Conservation (phyloP, 2,888 invertebrate genomes). For the Cantharis rustica region DNA sequence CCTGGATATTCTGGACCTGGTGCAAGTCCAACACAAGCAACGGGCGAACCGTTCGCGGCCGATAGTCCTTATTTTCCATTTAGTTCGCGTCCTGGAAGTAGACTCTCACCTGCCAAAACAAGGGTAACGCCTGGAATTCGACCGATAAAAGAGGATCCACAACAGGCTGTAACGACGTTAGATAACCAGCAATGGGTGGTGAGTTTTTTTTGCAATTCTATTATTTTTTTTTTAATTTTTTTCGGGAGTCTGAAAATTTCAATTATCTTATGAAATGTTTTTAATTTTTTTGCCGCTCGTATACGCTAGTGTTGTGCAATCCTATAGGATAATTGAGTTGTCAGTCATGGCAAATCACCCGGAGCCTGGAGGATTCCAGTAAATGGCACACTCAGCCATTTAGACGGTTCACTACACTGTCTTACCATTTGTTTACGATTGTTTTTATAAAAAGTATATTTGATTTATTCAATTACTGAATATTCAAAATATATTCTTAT, state of each 20-base stretch:
- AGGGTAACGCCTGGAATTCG: constrained; percentile 51
- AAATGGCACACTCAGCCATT: constrained; percentile 37
- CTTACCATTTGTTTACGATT: constrained; percentile 34
- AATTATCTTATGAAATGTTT: neutral
- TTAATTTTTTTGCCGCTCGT: constrained; percentile 28
- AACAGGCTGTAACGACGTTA: constrained; percentile 47
- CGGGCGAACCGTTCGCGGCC: constrained; percentile 65
- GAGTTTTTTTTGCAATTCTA: constrained; percentile 36
- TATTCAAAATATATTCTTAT: neutral
- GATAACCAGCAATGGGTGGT: constrained; percentile 56
- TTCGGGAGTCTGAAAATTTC: neutral
- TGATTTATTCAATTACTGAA: neutral
- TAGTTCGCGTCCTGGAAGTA: constrained; percentile 59
- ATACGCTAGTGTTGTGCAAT: constrained; percentile 36
- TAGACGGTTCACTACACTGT: constrained; percentile 36
- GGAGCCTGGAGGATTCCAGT: constrained; percentile 41
- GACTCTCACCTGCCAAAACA: constrained; percentile 60
- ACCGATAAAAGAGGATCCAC: constrained; percentile 49
- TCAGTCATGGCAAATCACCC: constrained; percentile 54
- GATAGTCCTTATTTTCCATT: constrained; percentile 69
- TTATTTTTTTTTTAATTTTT: neutral
- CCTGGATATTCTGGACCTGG: constrained; percentile 55
- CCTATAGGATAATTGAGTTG: constrained; percentile 51
- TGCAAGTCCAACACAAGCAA: constrained; percentile 57
- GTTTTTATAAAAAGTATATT: constrained; percentile 10